Conservation (phyloP, 1,140 invertebrate species). For the Lordiphosa collinella region DNA sequence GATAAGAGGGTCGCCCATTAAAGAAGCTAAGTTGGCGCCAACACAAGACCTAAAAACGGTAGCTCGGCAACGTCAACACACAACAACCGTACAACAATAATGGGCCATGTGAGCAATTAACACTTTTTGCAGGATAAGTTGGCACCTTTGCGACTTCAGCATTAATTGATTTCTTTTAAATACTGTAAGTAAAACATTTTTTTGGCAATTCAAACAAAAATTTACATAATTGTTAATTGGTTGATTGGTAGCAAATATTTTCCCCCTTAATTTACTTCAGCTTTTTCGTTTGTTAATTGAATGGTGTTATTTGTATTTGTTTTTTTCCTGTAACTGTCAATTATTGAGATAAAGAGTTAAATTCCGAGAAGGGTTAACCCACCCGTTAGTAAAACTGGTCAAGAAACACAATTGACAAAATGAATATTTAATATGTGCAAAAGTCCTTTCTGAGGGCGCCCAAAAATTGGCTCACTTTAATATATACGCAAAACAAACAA, state of each 20-base stretch:
- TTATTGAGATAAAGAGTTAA: no score
- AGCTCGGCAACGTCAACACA: slow-evolving; percentile 7
- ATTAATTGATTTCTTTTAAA: slow-evolving; percentile 27
- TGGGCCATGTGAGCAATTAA: slow-evolving; percentile 41
- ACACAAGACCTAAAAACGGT: slow-evolving; percentile 7
- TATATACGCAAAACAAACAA: slow-evolving; percentile 39
- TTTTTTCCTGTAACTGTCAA: slow-evolving; percentile 6
- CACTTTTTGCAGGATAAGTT: slow-evolving; percentile 23
- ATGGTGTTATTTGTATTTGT: slow-evolving; percentile 21
- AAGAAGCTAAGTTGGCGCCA: slow-evolving; percentile 33
- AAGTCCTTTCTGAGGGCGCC: background rate
- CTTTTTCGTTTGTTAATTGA: slow-evolving; percentile 30
- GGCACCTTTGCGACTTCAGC: slow-evolving; percentile 23
- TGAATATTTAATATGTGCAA: no score
- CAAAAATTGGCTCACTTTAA: slow-evolving; percentile 61
- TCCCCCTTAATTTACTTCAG: slow-evolving; percentile 15
- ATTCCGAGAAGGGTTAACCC: no score
- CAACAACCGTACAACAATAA: slow-evolving; percentile 12
- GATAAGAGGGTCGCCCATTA: slow-evolving; percentile 57
- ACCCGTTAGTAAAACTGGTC: no score
- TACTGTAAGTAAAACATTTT: no score
- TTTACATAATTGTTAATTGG: no score
- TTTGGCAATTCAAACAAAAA: no score
- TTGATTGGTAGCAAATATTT: no score
- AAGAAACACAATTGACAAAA: no score